Evolutionary conservation across 2,113 vertebrate genomes (phyloP), one percentile per base, ranked within the genome.

Genomic region (Hippocampus guttulatus): DNA sequence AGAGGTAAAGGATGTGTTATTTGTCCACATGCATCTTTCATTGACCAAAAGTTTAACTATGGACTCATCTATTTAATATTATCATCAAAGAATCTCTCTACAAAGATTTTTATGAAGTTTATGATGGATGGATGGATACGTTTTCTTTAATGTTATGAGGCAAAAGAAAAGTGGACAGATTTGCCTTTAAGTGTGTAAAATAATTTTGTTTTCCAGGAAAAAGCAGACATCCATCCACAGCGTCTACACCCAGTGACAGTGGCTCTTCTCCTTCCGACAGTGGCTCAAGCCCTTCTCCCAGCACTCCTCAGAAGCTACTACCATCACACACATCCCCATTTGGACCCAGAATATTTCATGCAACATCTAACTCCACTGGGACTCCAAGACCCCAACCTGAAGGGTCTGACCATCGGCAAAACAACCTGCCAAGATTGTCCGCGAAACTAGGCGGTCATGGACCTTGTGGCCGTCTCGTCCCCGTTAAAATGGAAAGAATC

Each of bases 311-410:
- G 54, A 92, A 92, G 77, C 84, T 90, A 18, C 85, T 92, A 61
- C 91, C 90, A 74, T 77, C 87, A 75, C 87, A 77, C 81, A 89
- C 81, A 18, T 85, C 89, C 67, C 89, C 79, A 15, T 93, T 90
- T 75, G 87, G 89, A 63, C 86, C 92, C 63, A 83, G 93, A 12
- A 40, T 91, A 74, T 79, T 83, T 82, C 82, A 85, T 80, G 80
- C 76, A 11, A 88, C 71, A 65, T 88, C 85, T 5, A 83, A 80
- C 45, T 79, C 87, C 18, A 83, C 90, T 30, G 78, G 80, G 30
- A 73, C 78, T 3, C 81, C 91, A 76, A 91, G 96, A 69, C 96
- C 95, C 25, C 96, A 94, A 21, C 96, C 96, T 0, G 96, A 98
- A 84, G 96, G 96, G 20, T 88, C 91, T 0, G 91, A 93, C 25